Evolutionary conservation across 2,113 vertebrate genomes (phyloP).

Genomic region (Hippocampus zosterae): DNA sequence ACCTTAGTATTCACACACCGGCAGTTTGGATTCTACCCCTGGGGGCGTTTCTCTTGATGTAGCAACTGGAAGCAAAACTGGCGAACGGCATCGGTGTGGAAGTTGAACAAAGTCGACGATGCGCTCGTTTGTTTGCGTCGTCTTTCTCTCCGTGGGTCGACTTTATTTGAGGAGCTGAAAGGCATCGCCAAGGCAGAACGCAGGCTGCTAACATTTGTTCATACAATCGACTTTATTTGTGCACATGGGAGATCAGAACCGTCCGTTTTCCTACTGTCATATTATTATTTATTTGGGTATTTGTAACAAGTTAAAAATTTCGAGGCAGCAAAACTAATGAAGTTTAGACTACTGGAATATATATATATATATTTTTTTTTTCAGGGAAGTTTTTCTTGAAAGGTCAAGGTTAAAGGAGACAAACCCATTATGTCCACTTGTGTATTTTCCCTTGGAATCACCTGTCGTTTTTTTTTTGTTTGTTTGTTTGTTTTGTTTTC

Average conservation of each 20-base stretch:
- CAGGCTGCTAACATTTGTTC: constrained; percentile 55
- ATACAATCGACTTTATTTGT: constrained; percentile 61
- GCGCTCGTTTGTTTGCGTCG: constrained; percentile 60
- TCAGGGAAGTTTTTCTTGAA: constrained; percentile 27
- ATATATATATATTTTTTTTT: constrained; percentile 13
- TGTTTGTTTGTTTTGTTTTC: not conserved
- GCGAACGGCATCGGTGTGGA: constrained; percentile 43
- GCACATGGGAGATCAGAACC: constrained; percentile 61
- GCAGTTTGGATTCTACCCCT: constrained; percentile 49
- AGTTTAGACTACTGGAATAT: constrained; percentile 60
- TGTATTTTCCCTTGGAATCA: constrained; percentile 14
- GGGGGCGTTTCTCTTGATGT: constrained; percentile 57
- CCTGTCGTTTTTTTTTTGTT: constrained; percentile 18
- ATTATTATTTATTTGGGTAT: constrained; percentile 55
- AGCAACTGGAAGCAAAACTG: constrained; percentile 38
- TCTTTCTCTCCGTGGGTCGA: constrained; percentile 39
- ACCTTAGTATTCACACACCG: constrained; percentile 42
- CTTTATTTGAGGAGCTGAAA: constrained; percentile 32
- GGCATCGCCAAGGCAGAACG: constrained; percentile 17
- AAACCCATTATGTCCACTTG: not conserved
- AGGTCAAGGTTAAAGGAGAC: not conserved
- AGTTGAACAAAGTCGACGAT: constrained; percentile 58
- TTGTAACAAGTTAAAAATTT: constrained; percentile 54
- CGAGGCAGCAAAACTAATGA: constrained; percentile 63
- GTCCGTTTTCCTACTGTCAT: constrained; percentile 54